A percentile compares a stretch with the other conserved stretches of the same genome.
Conservation (phyloP, 2,113 vertebrate species). For the Aptenodytes forsteri region DNA sequence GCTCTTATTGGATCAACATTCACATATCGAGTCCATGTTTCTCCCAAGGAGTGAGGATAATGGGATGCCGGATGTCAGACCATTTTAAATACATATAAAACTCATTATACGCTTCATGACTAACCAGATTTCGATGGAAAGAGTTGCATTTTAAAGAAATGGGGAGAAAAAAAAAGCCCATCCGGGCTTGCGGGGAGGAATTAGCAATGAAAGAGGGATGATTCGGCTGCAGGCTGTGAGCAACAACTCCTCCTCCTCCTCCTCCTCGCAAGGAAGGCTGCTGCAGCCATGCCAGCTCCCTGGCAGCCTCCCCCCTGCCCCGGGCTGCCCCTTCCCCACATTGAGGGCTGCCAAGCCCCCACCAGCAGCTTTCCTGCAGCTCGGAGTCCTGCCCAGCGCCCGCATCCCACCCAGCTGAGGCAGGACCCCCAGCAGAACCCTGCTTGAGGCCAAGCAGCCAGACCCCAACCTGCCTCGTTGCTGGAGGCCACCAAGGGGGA, state of each 20-base stretch:
- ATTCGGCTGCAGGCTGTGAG: background rate
- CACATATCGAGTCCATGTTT: background rate
- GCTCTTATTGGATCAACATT: constrained; percentile 5
- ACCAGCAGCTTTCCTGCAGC: background rate
- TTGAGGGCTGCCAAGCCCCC: background rate
- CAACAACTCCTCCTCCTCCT: background rate
- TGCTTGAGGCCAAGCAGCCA: fast-evolving
- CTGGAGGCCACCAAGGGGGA: background rate
- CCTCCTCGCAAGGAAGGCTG: background rate
- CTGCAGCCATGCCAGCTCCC: background rate
- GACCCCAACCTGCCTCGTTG: background rate
- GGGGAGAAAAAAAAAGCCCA: background rate
- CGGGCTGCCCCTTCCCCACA: fast-evolving
- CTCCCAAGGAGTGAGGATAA: constrained; percentile 28
- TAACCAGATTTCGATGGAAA: constrained; percentile 21
- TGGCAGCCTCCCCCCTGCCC: background rate
- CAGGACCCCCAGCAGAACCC: background rate
- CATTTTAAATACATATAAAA: constrained; percentile 35
- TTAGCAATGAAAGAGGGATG: background rate
- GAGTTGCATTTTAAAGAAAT: constrained; percentile 23
- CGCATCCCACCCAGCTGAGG: background rate
- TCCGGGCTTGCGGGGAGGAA: background rate
- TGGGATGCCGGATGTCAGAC: constrained; percentile 45
- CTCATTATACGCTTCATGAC: constrained; percentile 43
- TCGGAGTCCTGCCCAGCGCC: background rate